Percentiles rank a stretch among this genome's conserved stretches.
Conservation (phyloP, 2,113 vertebrate species). For the Trinectes maculatus region DNA sequence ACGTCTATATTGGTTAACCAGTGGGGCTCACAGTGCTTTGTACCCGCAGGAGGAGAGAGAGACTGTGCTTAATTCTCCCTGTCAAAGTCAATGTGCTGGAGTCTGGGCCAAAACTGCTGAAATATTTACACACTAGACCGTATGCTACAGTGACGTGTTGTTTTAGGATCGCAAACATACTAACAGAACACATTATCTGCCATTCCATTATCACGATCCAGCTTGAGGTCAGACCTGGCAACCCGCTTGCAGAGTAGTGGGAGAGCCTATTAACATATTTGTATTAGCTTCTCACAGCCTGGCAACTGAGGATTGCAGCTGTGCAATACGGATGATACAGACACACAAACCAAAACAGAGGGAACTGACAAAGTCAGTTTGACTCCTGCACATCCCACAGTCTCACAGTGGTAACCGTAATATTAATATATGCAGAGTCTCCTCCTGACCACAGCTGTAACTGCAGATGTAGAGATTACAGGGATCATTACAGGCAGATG, state of each 20-base stretch:
- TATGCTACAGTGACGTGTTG: slow-evolving; percentile 1
- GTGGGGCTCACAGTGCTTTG: background rate
- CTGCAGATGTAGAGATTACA: slow-evolving; percentile 53
- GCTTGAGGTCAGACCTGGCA: slow-evolving; percentile 48
- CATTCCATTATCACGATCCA: slow-evolving; percentile 40
- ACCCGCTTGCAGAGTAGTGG: slow-evolving; percentile 27
- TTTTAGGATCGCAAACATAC: slow-evolving; percentile 25
- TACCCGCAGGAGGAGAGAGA: background rate
- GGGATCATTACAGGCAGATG: slow-evolving; percentile 48
- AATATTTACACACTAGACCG: slow-evolving; percentile 5
- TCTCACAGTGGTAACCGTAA: background rate
- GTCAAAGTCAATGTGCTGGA: background rate
- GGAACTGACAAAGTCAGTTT: slow-evolving; percentile 24
- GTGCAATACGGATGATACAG: slow-evolving; percentile 33
- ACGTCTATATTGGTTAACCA: slow-evolving; percentile 11
- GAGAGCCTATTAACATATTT: slow-evolving; percentile 59
- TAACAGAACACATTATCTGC: slow-evolving; percentile 26
- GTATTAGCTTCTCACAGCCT: slow-evolving; percentile 54
- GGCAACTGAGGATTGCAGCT: slow-evolving; percentile 62
- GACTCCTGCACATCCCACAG: slow-evolving; percentile 19
- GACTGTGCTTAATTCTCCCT: no score
- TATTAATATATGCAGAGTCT: no score
- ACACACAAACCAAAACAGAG: slow-evolving; percentile 57
- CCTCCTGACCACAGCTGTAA: slow-evolving; percentile 64
- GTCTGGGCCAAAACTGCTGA: background rate